A percentile compares a stretch with the other conserved stretches of the same genome.
These are phyloP conservation scores for Pseudomyrmex sp. DNA, from an alignment of 1,140 invertebrate genomes.

Conservation along the genomic window DNA sequence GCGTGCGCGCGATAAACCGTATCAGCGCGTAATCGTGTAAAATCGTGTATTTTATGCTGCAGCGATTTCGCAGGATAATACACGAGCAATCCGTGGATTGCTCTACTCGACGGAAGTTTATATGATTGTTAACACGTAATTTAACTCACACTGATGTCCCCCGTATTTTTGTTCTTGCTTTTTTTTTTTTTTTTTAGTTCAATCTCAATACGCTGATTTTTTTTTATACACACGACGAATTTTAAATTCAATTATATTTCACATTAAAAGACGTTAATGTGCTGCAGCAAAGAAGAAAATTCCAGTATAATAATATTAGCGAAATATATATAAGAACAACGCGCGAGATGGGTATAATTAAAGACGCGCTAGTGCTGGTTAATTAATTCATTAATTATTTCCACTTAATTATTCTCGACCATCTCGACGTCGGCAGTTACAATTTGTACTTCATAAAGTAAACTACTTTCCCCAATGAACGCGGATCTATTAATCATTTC, in stretches of 20 bases:
- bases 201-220: background rate
- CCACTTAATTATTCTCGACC: slow-evolving; percentile 45
- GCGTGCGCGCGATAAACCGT: slow-evolving; percentile 42
- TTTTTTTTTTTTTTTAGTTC: too few species aligned
- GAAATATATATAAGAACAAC: slow-evolving; percentile 12
- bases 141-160: too few species aligned
- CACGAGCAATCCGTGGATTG: background rate
- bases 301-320: background rate
- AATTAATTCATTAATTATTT: slow-evolving; percentile 65
- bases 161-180: too few species aligned
- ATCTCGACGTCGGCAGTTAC: slow-evolving; percentile 11
- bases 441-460: slow-evolving; percentile 32
- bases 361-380: slow-evolving; percentile 38
- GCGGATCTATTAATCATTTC: slow-evolving; percentile 36
- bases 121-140: background rate
- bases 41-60: slow-evolving; percentile 20
- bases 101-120: slow-evolving; percentile 14
- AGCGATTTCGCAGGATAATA: background rate
- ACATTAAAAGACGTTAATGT: background rate
- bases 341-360: slow-evolving; percentile 30
- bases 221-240: background rate
- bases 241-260: background rate
- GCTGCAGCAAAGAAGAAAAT: slow-evolving; percentile 3
- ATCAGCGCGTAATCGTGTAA: slow-evolving; percentile 34
- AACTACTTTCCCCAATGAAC: slow-evolving; percentile 9